Evolutionary conservation across 2,888 invertebrate genomes (phyloP), one percentile per base, ranked within the genome.

Genomic region (Agrilus cyanescens): DNA sequence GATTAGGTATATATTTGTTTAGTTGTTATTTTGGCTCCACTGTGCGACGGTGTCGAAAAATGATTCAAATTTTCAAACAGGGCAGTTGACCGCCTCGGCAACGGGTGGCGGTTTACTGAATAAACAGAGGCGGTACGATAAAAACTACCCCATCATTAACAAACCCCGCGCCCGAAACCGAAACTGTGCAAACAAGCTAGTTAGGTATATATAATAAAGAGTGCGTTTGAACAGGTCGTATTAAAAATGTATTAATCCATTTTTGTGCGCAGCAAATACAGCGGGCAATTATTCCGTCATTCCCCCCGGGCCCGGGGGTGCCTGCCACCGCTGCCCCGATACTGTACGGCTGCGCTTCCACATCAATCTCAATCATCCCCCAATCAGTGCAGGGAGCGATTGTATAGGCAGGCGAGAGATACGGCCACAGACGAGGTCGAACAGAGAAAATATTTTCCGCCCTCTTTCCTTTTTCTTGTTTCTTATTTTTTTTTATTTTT

Each of bases 241-340:
- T 65, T 63, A 65, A 65, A 66, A 65, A 65, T 65, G 63, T 60
- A 66, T 66, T 65, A 65, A 66, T 66, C 64, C 65, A 65, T 65
- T 65, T 66, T 65, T 62, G 61, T 59, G 54, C 54, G 50, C 53
- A 49, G 61, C 60, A 62, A 61, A 61, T 62, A 59, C 45, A 50
- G 53, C 49, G 58, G 59, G 65, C 63, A 67, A 66, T 67, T 66
- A 66, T 67, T 66, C 65, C 54, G 52, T 62, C 60, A 66, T 67
- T 66, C 64, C 65, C 57, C 60, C 65, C 63, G 65, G 37, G 20
- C 60, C 65, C 63, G 65, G 37, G 20, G 37, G 31, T 40, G 33
- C 14, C 35, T 6, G 35, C 30, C 25, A 18, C 36, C 14, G 16
- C 15, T 15, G 25, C 32, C 12, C 32, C 14, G 13, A 13, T 39